Base-by-base conservation (phyloP, 1,140 invertebrate genomes). In the Schlechtendalia chinensis region DNA sequence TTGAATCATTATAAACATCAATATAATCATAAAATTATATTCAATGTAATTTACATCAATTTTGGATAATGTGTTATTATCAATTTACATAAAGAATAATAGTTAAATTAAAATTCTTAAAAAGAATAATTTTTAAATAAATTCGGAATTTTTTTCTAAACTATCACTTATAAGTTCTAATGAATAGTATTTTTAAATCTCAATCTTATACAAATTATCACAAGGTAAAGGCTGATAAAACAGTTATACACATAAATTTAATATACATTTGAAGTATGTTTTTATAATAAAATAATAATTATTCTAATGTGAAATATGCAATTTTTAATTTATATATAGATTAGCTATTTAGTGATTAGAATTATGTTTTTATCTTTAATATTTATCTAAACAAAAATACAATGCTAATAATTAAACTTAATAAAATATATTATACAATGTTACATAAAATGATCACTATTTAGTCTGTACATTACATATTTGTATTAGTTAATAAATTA, bases 91-190 rank as follows among this genome's bases (percentile, higher is more conserved):
- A 47, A 69, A 47, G n/a, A 71, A 29, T 71, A 27, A 0, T 17
- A 32, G 19, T 71, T 29, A 29, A 71, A 71, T 19, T 12, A 71
- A 6, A 53, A 29, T 53, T 71, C 14, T 53, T 53, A 0, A 53
- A 29, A 53, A 5, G 11, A 71, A 71, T 69, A 69, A 69, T 50
- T 69, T 16, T 24, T 61, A 71, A 53, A 71, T 27, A 53, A 71
- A 71, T 71, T 71, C 69, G 69, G 47, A 3, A 71, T n/a, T 45
- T 47, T 71, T 71, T 53, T 53, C 47, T 71, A 71, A 53, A 71
- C 27, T 71, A 71, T 71, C 69, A 71, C 47, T 17, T 27, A 53
- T 71, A 71, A 19, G 19, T 39, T 39, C 8, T 39, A 39, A 71
- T 27, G 17, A 50, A 50, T 71, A 19, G n/a, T n/a, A n/a, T n/a